Conservation (phyloP, 2,113 vertebrate species). For the Neolamprologus hecqui region DNA sequence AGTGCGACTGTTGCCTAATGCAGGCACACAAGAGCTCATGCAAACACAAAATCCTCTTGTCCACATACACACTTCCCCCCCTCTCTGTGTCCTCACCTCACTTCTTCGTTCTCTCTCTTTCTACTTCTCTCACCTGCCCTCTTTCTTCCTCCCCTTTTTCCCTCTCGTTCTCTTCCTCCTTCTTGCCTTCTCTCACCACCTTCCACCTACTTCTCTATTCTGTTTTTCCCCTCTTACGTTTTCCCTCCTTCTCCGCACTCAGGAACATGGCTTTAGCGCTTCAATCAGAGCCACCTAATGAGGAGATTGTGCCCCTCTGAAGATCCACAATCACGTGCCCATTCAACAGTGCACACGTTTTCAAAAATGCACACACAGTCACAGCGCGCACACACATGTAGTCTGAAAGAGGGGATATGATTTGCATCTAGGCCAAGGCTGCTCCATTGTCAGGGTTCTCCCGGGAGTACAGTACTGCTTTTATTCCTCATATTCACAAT, state of each 20-base stretch:
- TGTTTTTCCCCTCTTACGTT: not conserved
- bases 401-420: slow-evolving; percentile 30
- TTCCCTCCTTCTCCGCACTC: not conserved
- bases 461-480: slow-evolving; percentile 45
- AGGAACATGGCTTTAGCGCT: slow-evolving; percentile 28
- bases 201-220: not conserved
- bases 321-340: not conserved
- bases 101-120: not conserved
- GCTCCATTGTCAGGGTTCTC: slow-evolving; percentile 53
- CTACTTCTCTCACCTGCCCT: not conserved
- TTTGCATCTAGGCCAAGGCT: slow-evolving; percentile 72
- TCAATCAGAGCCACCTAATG: slow-evolving; percentile 48
- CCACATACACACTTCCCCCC: not conserved
- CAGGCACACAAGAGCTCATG: not conserved
- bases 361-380: not conserved
- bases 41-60: not conserved
- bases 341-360: not conserved
- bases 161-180: not conserved
- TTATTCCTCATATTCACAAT: slow-evolving; percentile 50
- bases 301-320: slow-evolving; percentile 25
- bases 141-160: not conserved
- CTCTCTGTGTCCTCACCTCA: not conserved
- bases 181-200: not conserved
- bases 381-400: not conserved
- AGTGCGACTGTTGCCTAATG: slow-evolving; percentile 28